Evolutionary conservation across 2,797 vertebrate genomes (phyloP).

Genomic region (Enteromius mattozi): DNA sequence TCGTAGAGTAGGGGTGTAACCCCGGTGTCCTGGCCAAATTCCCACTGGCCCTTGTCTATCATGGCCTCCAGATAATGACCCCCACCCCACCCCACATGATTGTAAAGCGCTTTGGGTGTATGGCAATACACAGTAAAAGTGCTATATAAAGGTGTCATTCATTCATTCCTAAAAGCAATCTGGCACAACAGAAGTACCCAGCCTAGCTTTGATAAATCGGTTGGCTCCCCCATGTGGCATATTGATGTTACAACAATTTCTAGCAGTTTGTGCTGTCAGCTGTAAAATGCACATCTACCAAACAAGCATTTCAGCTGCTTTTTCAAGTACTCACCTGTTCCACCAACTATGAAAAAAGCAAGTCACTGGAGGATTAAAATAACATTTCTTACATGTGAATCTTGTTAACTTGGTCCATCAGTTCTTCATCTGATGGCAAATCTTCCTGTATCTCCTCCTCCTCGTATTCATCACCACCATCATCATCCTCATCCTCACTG

Average conservation of each 20-base stretch:
- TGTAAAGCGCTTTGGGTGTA: no score
- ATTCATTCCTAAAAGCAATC: background rate
- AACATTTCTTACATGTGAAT: slow-evolving; percentile 91
- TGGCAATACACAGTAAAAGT: no score
- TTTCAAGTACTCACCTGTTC: background rate
- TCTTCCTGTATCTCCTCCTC: slow-evolving; percentile 91
- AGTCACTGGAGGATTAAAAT: background rate
- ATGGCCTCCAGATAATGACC: no score
- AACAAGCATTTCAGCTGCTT: slow-evolving; percentile 8
- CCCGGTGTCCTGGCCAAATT: no score
- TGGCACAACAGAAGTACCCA: background rate
- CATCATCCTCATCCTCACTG: slow-evolving; percentile 90
- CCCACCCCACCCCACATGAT: no score
- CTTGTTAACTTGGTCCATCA: slow-evolving; percentile 93
- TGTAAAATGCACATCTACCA: background rate
- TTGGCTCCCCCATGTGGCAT: slow-evolving; percentile 13
- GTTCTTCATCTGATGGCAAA: slow-evolving; percentile 89
- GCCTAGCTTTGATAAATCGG: background rate
- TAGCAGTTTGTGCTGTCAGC: background rate
- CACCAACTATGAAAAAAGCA: background rate
- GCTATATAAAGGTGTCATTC: no score
- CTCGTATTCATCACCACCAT: slow-evolving; percentile 88
- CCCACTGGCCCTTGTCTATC: no score
- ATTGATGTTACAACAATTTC: background rate
- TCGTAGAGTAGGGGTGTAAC: no score